Evolutionary conservation across 2,888 invertebrate genomes (phyloP), one percentile per base, ranked within the genome.

Genomic region (Drosophila bunnanda): DNA sequence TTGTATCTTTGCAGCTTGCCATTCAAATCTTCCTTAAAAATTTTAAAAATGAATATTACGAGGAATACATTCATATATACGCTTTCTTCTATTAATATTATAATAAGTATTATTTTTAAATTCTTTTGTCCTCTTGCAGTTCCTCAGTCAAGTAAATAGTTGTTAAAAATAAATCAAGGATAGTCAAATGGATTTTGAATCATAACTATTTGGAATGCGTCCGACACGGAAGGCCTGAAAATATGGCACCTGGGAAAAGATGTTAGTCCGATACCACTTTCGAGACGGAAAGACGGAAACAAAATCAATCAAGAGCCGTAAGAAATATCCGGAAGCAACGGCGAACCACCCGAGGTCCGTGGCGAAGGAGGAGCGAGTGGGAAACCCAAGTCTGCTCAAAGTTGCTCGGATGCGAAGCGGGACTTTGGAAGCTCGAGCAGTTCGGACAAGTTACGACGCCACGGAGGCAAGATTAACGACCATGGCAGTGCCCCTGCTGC

Each of bases 221-320:
- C 34, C 50, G 50, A 22, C 22, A 34, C 50, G 50, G 15, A 22
- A 22, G 50, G 32, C 50, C 50, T 52, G 50, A 52, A 32, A 34
- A 52, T 52, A 52, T 52, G 50, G 50, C 50, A 52, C 50, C 50
- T 52, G 50, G 50, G 32, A 56, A 13, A 59, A 48, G 32, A 57
- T 38, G 38, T 54, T 59, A 38, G 38, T 54, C 17, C 32, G 53
- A 15, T 38, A 28, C 59, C 38, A 38, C 30, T 22, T 39, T n/a
- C 15, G n/a, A 30, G 59, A 50, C 59, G 59, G 50, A 52, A 52
- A 52, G 50, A 52, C 50, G 50, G 32, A 32, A 39, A 22, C 59
- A 56, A 39, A 59, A 55, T 59, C 38, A 56, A 59, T 59, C 59
- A 56, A 59, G 30, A 30, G 25, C 39, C 50, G 50, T 2, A 52